Evolutionary conservation across 2,797 vertebrate species (phyloP).

Genomic region (Ctenopoma multispine): DNA sequence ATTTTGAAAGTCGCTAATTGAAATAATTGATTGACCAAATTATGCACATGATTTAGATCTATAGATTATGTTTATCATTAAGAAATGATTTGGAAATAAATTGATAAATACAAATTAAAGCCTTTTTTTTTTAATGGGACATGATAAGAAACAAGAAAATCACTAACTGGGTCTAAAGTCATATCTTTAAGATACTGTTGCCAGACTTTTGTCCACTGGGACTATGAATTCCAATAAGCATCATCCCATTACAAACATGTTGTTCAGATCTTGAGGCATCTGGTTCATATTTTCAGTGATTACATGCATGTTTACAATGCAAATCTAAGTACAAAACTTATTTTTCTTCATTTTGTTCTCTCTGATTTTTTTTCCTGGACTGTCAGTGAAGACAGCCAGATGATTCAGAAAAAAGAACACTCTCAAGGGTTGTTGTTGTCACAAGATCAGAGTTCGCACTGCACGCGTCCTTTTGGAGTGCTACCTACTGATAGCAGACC

Average conservation of each 20-base stretch:
- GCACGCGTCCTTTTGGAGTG: constrained; percentile 33
- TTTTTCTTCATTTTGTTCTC: not conserved
- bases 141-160: constrained; percentile 1
- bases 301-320: not conserved
- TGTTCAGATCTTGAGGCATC: not conserved
- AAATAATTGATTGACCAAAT: not conserved
- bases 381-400: constrained; percentile 37
- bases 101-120: not conserved
- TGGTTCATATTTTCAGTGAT: constrained; percentile 9
- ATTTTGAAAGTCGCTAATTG: constrained; percentile 1
- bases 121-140: not conserved
- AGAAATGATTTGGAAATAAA: not conserved
- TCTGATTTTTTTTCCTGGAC: constrained; percentile 31
- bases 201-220: not conserved
- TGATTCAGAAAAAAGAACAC: constrained; percentile 46
- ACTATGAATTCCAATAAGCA: not conserved
- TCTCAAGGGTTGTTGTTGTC: constrained; percentile 34
- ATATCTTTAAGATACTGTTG: not conserved
- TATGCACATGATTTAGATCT: not conserved
- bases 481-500: constrained; percentile 21
- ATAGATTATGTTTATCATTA: not conserved
- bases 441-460: constrained; percentile 27
- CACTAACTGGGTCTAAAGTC: not conserved
- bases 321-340: not conserved
- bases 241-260: constrained; percentile 1